Conservation (phyloP, 1,140 invertebrate genomes). For the Drosophila tropicalis region DNA sequence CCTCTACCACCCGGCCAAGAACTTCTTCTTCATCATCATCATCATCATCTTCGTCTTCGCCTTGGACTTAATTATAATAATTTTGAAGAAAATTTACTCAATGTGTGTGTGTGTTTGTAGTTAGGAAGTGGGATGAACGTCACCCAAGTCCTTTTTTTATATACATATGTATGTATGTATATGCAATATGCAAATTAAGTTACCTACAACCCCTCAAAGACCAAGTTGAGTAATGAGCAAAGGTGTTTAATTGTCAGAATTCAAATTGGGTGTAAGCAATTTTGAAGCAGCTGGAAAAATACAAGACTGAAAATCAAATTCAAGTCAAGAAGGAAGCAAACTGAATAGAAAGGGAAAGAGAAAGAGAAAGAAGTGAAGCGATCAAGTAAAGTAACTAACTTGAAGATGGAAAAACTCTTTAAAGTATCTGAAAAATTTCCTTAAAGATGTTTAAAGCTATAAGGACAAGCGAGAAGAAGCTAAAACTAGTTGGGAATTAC, state of each 20-base stretch:
- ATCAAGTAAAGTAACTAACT: no score
- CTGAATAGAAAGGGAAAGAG: no score
- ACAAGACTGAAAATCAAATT: constrained; percentile 10
- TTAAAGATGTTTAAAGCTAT: no score
- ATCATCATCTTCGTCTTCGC: background rate
- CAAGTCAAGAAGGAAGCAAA: no score
- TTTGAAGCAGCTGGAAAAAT: constrained; percentile 12
- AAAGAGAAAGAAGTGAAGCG: no score
- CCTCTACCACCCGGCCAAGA: constrained; percentile 24
- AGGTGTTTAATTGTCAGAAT: constrained; percentile 73
- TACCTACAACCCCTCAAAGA: constrained; percentile 25
- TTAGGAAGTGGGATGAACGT: constrained; percentile 62
- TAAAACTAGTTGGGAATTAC: no score
- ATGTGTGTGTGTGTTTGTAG: constrained; percentile 20
- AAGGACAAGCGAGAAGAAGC: no score
- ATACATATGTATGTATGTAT: no score
- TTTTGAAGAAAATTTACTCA: constrained; percentile 45
- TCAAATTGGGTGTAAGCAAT: constrained; percentile 19
- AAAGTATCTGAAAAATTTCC: no score
- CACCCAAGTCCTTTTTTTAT: constrained; percentile 46
- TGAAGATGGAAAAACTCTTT: no score
- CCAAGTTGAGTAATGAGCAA: constrained; percentile 64
- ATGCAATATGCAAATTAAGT: constrained; percentile 71
- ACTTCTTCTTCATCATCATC: background rate
- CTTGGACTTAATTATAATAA: constrained; percentile 68